phyloP scores from a whole-genome alignment of 2,113 vertebrate genomes.

The Pogona vitticeps region DNA sequence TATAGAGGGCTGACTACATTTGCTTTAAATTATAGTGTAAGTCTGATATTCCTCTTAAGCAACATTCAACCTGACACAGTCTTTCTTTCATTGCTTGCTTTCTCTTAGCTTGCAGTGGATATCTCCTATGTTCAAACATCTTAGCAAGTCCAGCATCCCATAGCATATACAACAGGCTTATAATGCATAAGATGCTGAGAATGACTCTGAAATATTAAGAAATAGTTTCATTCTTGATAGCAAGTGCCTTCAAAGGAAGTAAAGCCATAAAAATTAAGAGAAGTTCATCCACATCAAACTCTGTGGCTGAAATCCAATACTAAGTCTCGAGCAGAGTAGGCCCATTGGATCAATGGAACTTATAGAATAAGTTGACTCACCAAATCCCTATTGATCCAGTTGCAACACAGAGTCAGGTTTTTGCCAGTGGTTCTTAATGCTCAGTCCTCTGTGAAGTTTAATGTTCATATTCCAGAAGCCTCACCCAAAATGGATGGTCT shows the following conservation, averaged over 20 bases:
- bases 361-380: no score
- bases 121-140: no score
- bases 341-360: no score
- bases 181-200: not conserved
- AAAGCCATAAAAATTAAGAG: not conserved
- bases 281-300: not conserved
- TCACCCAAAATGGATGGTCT: no score
- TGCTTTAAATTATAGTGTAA: not conserved
- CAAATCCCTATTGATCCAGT: no score
- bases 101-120: not conserved
- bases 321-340: no score
- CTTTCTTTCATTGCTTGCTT: not conserved
- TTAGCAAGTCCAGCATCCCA: not conserved
- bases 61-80: not conserved
- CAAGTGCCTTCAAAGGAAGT: not conserved
- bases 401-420: no score
- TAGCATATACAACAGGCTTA: not conserved
- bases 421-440: no score
- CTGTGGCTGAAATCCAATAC: no score
- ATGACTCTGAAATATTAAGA: not conserved
- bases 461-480: no score
- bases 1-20: not conserved
- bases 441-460: no score
- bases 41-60: not conserved
- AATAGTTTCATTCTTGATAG: not conserved